Base-by-base conservation (phyloP, 2,797 vertebrate genomes). In the Danio choprae region DNA sequence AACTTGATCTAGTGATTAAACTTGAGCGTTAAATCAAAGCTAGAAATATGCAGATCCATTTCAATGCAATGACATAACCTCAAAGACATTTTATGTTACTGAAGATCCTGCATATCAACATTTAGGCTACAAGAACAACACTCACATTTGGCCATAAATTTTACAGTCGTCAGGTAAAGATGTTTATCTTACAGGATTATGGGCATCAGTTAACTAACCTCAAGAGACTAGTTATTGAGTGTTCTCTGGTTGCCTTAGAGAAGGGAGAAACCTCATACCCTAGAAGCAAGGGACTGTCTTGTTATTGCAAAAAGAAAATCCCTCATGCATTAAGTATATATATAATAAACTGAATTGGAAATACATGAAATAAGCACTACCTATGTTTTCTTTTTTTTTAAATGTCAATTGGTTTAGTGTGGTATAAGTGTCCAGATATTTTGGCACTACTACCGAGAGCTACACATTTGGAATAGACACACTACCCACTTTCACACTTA, bases 201-300 rank as follows among this genome's bases (percentile, higher is more conserved):
- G 12, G 15, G 2, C 43, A 59, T 18, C 43, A 40, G 64, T 50
- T 58, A 40, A 60, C 41, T 69, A 69, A 59, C 7, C 55, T 16
- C 64, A 22, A 59, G 64, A 50, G 75, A 69, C 22, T 48, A 58
- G 75, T 58, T 78, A 48, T 43, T 4, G 29, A 40, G 4, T 60
- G 76, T 20, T 78, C 18, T 69, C 53, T 48, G n/a, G 53, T 58
- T 77, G 74, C 74, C 41, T 29, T 62, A 46, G 20, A 18, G 22
- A 59, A 69, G 63, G 5, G 5, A 38, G 64, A 59, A 69, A 77
- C 51, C 11, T 77, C 43, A 68, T 15, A 38, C 41, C 16, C 6
- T 44, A 29, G 20, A 68, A 77, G 63, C 75, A 56, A 67, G 63
- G 63, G 51, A 77, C 63, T 29, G 7, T 22, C 41, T 68, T 78